Base-by-base conservation (phyloP, 2,888 invertebrate genomes). In the Julus scanicus region DNA sequence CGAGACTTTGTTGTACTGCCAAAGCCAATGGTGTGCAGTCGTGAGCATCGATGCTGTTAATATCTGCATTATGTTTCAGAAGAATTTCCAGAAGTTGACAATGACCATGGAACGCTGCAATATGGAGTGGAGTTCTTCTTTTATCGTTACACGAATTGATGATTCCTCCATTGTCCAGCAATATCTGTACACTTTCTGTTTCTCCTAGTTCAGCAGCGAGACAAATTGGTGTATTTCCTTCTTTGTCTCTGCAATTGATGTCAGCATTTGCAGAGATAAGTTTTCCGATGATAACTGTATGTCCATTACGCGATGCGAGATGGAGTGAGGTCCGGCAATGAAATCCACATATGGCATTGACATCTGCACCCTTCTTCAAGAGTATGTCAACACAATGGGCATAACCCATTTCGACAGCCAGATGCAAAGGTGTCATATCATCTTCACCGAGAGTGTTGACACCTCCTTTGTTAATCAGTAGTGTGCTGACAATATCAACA, bases 221-320 rank as follows among this genome's bases (percentile, higher is more conserved):
- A 90, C 92, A 92, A 3, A 93, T 91, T 53, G 92, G 91, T 1
- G 92, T 92, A 90, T 92, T 92, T 15, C 90, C 90, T 89, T 92
- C 91, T n/a, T 91, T 90, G 90, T 93, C 92, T 88, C 90, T 90
- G 88, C 92, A 92, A 53, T 90, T 90, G 85, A 93, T 91, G 3
- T 84, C 84, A 2, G 39, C 39, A 2, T 29, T 44, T 84, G 84
- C 84, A 6, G 6, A 3, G 40, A 84, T 40, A 5, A 84, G 44
- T 37, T 84, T 39, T 17, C 17, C 17, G n/a, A 84, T n/a, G 17
- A 84, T n/a, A 6, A 0, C 44, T 3, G 9, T 15, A 37, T 84
- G 84, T 15, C 84, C 84, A 17, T 44, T 39, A 2, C 44, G 3
- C 3, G 44, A 39, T 5, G 84, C 84, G 37, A 84, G 9, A 37